A percentile compares a stretch with the other conserved stretches of the same genome.
These are phyloP conservation scores for Scaptomyza flava DNA, from an alignment of 2,888 invertebrate species.

Conservation along the genomic window DNA sequence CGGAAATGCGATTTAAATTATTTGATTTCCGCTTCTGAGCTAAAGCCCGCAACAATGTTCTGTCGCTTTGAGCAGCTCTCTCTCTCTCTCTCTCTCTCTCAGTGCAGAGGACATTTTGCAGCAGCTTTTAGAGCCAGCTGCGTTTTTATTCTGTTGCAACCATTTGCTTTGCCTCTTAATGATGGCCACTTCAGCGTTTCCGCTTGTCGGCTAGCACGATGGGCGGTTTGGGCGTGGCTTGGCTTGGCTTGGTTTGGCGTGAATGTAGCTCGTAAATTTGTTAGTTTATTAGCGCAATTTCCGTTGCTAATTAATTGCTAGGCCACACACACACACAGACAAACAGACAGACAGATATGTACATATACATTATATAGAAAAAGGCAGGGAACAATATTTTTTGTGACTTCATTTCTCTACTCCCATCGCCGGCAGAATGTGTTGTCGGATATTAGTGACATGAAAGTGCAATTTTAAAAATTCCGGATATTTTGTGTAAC, in stretches of 20 bases:
- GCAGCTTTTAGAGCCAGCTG: conserved; percentile 16
- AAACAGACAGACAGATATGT: conserved; percentile 19
- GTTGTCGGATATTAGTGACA: conserved; percentile 67
- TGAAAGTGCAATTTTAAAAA: conserved; percentile 65
- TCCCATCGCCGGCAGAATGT: neutral
- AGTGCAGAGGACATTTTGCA: conserved; percentile 39
- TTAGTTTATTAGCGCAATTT: conserved; percentile 80
- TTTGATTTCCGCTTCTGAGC: conserved; percentile 70
- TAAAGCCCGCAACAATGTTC: conserved; percentile 29
- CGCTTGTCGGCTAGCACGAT: conserved; percentile 42
- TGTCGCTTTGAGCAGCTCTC: conserved; percentile 1
- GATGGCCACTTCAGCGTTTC: conserved; percentile 72
- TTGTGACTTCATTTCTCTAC: conserved; percentile 17
- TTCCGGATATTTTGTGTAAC: conserved; percentile 41
- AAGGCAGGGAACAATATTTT: too few relatives aligned
- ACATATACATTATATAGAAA: too few relatives aligned
- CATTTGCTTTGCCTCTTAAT: conserved; percentile 62
- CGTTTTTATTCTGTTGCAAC: conserved; percentile 32
- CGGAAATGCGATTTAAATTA: conserved; percentile 81
- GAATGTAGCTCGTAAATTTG: conserved; percentile 79
- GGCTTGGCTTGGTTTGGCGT: conserved; percentile 41
- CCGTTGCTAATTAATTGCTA: conserved; percentile 79
- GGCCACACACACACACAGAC: too few relatives aligned
- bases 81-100: neutral
- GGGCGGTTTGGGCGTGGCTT: conserved; percentile 13